Evolutionary conservation across 2,113 vertebrate genomes (phyloP), one percentile per base, ranked within the genome.

Genomic region (Brachyistius frenatus): DNA sequence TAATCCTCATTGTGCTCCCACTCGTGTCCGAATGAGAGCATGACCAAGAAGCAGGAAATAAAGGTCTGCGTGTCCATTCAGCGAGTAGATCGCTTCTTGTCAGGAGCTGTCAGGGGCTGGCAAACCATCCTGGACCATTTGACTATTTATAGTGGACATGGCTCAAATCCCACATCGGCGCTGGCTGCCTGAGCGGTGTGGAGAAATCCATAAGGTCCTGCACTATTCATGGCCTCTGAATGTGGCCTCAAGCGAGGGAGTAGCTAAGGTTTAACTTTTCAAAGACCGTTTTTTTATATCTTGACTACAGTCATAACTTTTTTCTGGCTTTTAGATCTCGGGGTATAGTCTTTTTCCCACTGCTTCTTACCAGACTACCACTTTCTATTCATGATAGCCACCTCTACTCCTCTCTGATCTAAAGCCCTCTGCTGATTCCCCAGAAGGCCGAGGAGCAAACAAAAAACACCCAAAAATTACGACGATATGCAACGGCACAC

Each of bases 81-180:
- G 2, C 0, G 33, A 66, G 47, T 65, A 69, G 68, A 85, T 74
- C 44, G 3, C 37, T 23, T 62, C 58, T 72, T 76, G 66, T 79
- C 66, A 71, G 62, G 61, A 72, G 68, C 85, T 83, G 83, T 75
- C 79, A 88, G 56, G n/a, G 66, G 63, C 80, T 3, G 33, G 13
- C 62, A 86, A 76, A 52, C 36, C 84, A 83, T 79, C 47, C 54
- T 81, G 85, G 83, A 69, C 73, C 62, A 81, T 87, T 73, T 84
- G 76, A 75, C 89, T 87, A 82, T 83, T 88, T 86, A 76, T 88
- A 83, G 60, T 84, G 72, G 74, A 83, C 86, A 86, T 65, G 74
- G 83, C 76, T 90, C 74, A 89, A 82, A 87, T 84, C 86, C 73
- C 81, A 81, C 70, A 78, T 81, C 52, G 50, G 57, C 49, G 6